These are phyloP conservation scores for Urechis unicinctus DNA, from an alignment of 2,888 invertebrate species.

Conservation along the genomic window DNA sequence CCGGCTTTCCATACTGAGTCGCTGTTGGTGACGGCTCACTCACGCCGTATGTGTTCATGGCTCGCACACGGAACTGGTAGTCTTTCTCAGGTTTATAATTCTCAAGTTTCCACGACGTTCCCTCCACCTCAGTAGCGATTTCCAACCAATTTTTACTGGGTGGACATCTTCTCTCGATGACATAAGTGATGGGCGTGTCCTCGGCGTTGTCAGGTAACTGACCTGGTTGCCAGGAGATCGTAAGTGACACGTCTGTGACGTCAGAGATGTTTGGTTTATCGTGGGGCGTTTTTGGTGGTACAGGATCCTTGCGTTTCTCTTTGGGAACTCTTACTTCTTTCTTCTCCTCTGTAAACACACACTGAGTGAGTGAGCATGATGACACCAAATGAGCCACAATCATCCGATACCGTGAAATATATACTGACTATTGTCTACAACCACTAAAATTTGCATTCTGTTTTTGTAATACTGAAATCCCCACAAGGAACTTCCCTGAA, in stretches of 20 bases:
- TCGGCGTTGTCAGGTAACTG: conserved; percentile 74
- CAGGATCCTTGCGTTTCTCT: conserved; percentile 11
- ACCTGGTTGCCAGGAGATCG: conserved; percentile 89
- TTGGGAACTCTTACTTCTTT: conserved; percentile 1
- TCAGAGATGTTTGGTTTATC: conserved; percentile 20
- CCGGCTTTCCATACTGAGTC: conserved; percentile 28
- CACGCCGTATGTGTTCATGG: conserved; percentile 92
- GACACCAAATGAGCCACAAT: no score
- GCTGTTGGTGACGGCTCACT: conserved; percentile 93
- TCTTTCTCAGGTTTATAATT: conserved; percentile 80
- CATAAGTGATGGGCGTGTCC: conserved; percentile 80
- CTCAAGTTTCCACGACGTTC: conserved; percentile 30
- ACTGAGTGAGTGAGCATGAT: no score
- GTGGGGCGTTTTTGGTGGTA: conserved; percentile 18
- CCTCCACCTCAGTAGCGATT: conserved; percentile 29
- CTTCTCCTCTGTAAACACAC: conserved; percentile 1
- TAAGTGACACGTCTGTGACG: conserved; percentile 65
- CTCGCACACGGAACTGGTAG: conserved; percentile 90
- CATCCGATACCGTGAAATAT: no score
- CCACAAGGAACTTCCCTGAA: no score
- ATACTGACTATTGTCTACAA: no score
- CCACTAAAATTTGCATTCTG: no score
- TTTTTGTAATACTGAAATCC: no score
- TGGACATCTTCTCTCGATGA: conserved; percentile 72
- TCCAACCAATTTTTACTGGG: conserved; percentile 42